Evolutionary conservation across 2,888 invertebrate species (phyloP).

Genomic region (Euzophera pinguis): DNA sequence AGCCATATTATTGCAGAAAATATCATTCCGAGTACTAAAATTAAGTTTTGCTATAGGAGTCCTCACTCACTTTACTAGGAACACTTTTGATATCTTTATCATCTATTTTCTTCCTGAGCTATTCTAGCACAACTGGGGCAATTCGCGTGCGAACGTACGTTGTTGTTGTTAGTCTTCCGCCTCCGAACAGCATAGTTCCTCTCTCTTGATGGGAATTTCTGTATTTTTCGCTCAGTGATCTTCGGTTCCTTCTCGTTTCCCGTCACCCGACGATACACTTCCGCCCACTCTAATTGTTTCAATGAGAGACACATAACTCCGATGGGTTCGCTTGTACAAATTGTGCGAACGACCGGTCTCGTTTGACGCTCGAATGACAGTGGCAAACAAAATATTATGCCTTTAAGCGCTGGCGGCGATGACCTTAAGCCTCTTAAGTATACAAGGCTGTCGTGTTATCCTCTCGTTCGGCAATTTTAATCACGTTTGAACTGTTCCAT

Average conservation of each 20-base stretch:
- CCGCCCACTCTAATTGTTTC: slow-evolving; percentile 65
- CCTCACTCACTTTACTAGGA: background rate
- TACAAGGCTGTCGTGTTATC: slow-evolving; percentile 49
- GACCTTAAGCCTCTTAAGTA: slow-evolving; percentile 30
- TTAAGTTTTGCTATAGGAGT: background rate
- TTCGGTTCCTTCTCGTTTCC: slow-evolving; percentile 44
- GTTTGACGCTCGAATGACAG: slow-evolving; percentile 21
- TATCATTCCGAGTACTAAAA: background rate
- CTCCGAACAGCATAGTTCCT: slow-evolving; percentile 84
- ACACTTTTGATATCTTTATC: slow-evolving; percentile 17
- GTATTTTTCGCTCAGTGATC: slow-evolving; percentile 50
- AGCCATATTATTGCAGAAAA: slow-evolving; percentile 1
- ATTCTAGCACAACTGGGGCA: slow-evolving; percentile 62
- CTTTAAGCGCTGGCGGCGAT: slow-evolving; percentile 45
- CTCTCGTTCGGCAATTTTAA: slow-evolving; percentile 35
- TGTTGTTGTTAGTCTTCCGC: slow-evolving; percentile 64
- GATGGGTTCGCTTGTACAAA: slow-evolving; percentile 16
- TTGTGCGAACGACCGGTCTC: slow-evolving; percentile 25
- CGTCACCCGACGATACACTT: slow-evolving; percentile 55
- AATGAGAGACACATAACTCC: slow-evolving; percentile 61
- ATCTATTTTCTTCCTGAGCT: slow-evolving; percentile 57
- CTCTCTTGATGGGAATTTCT: slow-evolving; percentile 84
- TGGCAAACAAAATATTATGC: slow-evolving; percentile 32
- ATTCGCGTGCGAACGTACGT: slow-evolving; percentile 56
- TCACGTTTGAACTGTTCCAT: slow-evolving; percentile 34